Conservation (phyloP, 2,113 vertebrate species). For the Lynx canadensis region DNA sequence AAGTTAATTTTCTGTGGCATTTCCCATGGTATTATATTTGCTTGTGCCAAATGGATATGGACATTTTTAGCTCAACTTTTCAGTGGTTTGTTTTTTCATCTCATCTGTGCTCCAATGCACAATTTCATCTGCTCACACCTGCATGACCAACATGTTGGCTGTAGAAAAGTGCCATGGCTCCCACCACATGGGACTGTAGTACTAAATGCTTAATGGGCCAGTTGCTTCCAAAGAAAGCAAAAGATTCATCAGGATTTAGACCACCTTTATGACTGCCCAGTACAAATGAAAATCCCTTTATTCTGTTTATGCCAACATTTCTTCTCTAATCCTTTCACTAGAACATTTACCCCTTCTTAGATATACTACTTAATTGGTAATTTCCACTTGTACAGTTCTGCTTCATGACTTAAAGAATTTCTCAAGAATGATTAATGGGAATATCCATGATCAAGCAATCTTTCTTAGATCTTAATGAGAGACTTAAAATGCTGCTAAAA, state of each 20-base stretch:
- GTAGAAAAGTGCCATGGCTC: background rate
- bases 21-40: background rate
- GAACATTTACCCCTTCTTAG: background rate
- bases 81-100: background rate
- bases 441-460: background rate
- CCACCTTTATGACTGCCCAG: background rate
- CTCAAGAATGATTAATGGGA: background rate
- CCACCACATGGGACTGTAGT: background rate
- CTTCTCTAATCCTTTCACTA: background rate
- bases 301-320: background rate
- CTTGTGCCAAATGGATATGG: background rate
- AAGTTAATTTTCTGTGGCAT: background rate
- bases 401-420: background rate
- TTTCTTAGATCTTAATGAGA: background rate
- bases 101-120: background rate
- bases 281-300: background rate
- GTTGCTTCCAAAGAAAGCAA: conserved; percentile 10
- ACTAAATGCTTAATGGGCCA: background rate
- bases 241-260: background rate
- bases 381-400: background rate
- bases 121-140: conserved; percentile 37
- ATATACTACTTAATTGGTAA: background rate
- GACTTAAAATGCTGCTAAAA: background rate
- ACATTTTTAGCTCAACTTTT: conserved; percentile 11
- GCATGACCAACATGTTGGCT: background rate